Percentiles rank a stretch among this genome's conserved stretches.
Conservation (phyloP, 53 echinoderm and acorn worm species). For the Echinometra lucunter region DNA sequence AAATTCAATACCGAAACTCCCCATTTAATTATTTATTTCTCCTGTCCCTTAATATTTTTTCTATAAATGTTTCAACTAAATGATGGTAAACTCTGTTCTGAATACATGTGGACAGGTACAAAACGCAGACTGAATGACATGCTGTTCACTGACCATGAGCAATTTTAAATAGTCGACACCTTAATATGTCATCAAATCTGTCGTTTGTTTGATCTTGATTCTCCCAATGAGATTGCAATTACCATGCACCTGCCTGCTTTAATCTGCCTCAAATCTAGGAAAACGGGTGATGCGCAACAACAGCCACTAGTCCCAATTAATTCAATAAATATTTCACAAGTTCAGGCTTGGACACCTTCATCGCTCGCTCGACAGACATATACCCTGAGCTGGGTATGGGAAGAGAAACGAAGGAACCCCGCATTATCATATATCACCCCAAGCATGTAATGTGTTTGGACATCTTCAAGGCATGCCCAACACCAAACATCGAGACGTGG, state of each 20-base stretch:
- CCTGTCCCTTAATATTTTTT: too few species aligned
- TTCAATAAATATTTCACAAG: constrained; percentile 40
- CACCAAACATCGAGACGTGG: background rate
- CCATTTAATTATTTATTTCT: too few species aligned
- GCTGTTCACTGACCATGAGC: background rate
- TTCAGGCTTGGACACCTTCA: constrained; percentile 26
- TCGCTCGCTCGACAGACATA: background rate
- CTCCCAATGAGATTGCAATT: constrained; percentile 27
- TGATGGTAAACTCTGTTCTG: too few species aligned
- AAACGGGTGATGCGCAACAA: constrained; percentile 34
- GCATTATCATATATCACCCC: constrained; percentile 44
- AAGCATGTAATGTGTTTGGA: constrained; percentile 34
- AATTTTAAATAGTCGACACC: background rate
- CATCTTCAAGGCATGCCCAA: constrained; percentile 36
- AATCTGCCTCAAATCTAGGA: background rate
- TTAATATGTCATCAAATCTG: background rate
- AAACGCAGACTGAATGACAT: background rate
- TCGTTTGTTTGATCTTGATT: background rate
- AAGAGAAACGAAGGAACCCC: background rate
- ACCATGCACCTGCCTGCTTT: constrained; percentile 23
- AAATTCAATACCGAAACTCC: too few species aligned
- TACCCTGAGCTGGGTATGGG: background rate
- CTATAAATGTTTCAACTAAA: too few species aligned
- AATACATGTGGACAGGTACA: too few species aligned
- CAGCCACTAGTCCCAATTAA: constrained; percentile 36